Conservation (phyloP, 2,797 vertebrate genomes). For the Dendrocincla tyrannina region DNA sequence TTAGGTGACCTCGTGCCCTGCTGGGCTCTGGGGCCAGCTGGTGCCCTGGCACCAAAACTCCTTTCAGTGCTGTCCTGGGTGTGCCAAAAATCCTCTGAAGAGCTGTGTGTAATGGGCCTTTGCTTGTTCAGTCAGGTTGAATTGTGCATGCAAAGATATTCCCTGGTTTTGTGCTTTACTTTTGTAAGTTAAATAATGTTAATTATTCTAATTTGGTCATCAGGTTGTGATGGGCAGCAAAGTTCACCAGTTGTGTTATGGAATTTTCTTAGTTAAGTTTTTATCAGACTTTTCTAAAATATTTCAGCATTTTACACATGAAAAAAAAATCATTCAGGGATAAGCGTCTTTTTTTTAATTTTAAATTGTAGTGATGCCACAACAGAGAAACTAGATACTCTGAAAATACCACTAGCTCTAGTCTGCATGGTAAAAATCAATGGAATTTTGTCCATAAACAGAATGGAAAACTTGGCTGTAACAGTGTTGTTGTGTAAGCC, state of each 20-base stretch:
- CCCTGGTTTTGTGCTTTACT: background rate
- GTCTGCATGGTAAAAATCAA: background rate
- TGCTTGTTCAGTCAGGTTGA: background rate
- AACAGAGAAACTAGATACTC: background rate
- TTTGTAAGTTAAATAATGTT: background rate
- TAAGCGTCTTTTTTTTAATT: background rate
- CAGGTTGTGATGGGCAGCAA: background rate
- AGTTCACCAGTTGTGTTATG: background rate
- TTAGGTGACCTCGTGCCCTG: accelerated
- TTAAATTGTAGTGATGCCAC: background rate
- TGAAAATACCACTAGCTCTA: background rate
- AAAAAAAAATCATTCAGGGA: background rate
- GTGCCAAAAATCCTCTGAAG: background rate
- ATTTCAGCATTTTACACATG: background rate
- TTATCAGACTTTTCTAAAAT: background rate
- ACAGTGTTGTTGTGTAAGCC: background rate
- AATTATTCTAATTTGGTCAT: background rate
- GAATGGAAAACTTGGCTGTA: background rate
- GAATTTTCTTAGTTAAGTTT: background rate
- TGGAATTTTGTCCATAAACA: background rate
- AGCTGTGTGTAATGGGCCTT: background rate
- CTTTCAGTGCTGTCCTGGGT: background rate
- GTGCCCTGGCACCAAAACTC: background rate
- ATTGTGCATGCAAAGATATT: background rate
- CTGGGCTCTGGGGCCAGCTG: accelerated